These are phyloP conservation scores for Dinomys branickii DNA, from an alignment of 2,113 vertebrate genomes.

Conservation along the genomic window DNA sequence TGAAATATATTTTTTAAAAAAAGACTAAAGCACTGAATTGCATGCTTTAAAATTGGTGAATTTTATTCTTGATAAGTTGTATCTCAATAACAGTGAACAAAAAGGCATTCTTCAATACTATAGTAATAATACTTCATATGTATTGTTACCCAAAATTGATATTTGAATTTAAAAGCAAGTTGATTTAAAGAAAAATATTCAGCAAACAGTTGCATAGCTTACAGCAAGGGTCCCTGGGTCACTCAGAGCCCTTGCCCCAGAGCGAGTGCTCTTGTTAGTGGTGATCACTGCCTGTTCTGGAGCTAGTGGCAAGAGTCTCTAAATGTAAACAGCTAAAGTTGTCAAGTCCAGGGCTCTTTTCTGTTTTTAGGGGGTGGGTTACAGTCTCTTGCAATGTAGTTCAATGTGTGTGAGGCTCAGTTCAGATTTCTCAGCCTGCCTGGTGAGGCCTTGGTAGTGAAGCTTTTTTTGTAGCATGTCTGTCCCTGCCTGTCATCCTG, in stretches of 20 bases:
- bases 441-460: neutral
- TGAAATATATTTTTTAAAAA: neutral
- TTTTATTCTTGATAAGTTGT: neutral
- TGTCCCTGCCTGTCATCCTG: neutral
- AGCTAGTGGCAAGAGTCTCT: neutral
- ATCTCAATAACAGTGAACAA: neutral
- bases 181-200: neutral
- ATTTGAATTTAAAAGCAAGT: constrained; percentile 34
- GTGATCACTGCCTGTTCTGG: neutral
- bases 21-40: neutral
- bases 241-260: neutral
- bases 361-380: neutral
- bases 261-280: neutral
- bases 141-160: neutral
- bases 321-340: neutral
- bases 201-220: neutral
- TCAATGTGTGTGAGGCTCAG: neutral
- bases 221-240: neutral
- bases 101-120: neutral
- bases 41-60: neutral
- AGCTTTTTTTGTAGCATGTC: neutral
- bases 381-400: neutral
- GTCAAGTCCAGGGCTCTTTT: neutral
- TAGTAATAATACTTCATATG: neutral
- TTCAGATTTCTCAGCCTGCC: neutral